These are phyloP conservation scores for Camarhynchus parvulus DNA, from an alignment of 2,113 vertebrate genomes.

Conservation along the genomic window DNA sequence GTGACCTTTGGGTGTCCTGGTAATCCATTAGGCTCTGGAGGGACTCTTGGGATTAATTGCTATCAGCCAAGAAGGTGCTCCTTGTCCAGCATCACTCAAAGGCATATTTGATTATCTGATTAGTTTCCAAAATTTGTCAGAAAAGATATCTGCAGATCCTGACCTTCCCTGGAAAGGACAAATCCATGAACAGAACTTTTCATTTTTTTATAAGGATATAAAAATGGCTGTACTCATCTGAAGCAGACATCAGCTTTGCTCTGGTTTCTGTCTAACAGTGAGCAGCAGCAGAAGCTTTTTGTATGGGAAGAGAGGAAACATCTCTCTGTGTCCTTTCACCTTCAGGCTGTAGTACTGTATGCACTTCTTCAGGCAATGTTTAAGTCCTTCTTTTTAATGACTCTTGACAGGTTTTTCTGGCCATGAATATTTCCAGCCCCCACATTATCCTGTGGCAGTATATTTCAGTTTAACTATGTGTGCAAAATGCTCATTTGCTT, in stretches of 20 bases:
- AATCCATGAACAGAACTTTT: neutral
- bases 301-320: neutral
- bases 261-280: neutral
- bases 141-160: neutral
- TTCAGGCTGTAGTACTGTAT: neutral
- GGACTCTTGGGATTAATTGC: neutral
- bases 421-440: neutral
- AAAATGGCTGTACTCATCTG: neutral
- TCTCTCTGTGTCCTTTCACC: neutral
- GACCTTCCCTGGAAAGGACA: neutral
- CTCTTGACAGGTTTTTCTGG: neutral
- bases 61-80: neutral
- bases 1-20: neutral
- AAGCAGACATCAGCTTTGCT: neutral
- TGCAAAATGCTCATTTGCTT: neutral
- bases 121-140: neutral
- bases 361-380: neutral
- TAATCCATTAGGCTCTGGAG: neutral
- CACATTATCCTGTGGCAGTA: neutral
- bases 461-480: neutral
- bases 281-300: neutral
- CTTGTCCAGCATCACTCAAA: neutral
- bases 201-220: neutral
- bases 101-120: neutral
- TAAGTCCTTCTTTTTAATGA: neutral